A percentile compares a stretch with the other conserved stretches of the same genome.
phyloP scores from a whole-genome alignment of 1,140 invertebrate genomes.

The Pogonus chalceus region DNA sequence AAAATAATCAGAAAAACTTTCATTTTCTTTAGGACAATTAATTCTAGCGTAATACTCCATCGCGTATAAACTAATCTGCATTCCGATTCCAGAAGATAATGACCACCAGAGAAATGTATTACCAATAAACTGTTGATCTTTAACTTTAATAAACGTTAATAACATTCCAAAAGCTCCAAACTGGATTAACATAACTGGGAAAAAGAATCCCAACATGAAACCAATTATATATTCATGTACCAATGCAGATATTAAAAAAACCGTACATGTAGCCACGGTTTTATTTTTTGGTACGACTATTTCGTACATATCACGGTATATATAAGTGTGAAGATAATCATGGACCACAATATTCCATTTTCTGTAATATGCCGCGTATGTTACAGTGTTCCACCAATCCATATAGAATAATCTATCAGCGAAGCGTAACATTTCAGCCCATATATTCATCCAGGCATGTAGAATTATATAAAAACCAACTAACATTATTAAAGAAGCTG shows the following conservation, averaged over 20 bases:
- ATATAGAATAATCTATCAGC: constrained; percentile 77
- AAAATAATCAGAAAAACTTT: constrained; percentile 37
- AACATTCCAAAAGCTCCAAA: constrained; percentile 52
- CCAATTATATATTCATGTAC: constrained; percentile 22
- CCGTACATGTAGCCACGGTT: constrained; percentile 40
- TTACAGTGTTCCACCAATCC: constrained; percentile 92
- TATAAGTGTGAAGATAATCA: constrained; percentile 87
- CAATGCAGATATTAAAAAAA: constrained; percentile 41
- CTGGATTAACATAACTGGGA: constrained; percentile 67
- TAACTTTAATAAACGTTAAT: constrained; percentile 44
- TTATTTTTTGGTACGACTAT: constrained; percentile 42
- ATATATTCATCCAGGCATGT: constrained; percentile 83
- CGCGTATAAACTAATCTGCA: constrained; percentile 66
- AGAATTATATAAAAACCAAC: constrained; percentile 76
- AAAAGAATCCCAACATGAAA: constrained; percentile 68
- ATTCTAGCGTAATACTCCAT: constrained; percentile 76
- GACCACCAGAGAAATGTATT: constrained; percentile 77
- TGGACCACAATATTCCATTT: constrained; percentile 93
- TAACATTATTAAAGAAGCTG: constrained; percentile 61
- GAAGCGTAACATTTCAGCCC: constrained; percentile 77
- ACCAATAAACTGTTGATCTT: constrained; percentile 41
- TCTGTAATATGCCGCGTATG: constrained; percentile 73
- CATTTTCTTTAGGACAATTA: constrained; percentile 54
- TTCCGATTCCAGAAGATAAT: constrained; percentile 65
- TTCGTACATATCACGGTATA: constrained; percentile 77